Evolutionary conservation across 2,888 invertebrate species (phyloP), one percentile per base, ranked within the genome.

Genomic region (Eucera pruinosa): DNA sequence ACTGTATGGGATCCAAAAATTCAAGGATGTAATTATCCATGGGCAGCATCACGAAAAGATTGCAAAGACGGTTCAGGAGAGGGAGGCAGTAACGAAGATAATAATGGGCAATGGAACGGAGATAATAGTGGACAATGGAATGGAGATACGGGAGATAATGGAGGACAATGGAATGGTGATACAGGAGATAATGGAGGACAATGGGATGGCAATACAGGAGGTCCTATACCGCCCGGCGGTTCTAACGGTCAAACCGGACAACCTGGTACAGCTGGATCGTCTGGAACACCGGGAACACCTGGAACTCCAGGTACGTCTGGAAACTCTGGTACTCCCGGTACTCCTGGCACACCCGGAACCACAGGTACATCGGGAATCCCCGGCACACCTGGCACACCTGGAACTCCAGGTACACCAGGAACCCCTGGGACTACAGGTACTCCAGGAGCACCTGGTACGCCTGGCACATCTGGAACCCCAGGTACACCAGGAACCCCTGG

Each of bases 1-100:
- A 95, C 95, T 0, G 93, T 94, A 45, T 95, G 94, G 94, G 94
- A 94, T 89, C 93, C 94, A 80, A 91, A 93, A 43, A 93, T 93
- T 65, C 93, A 93, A 84, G 93, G 93, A 0, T 95, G 95, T 84
- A 94, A 94, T 88, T 93, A 94, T 83, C 92, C 93, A 70, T 92
- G 92, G 90, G 91, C 91, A 13, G 92, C 91, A 25, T 81, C 86
- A 7, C 85, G 90, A 52, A 55, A 80, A 45, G 67, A 85, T 33
- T 86, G 87, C 54, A 82, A 41, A 6, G 33, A 73, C 55, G 58
- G 13, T 6, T n/a, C n/a, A n/a, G 67, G 54, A 36, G 69, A 39
- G 5, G 18, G 50, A 20, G 66, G 62, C 39, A 43, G 45, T 43
- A 52, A 33, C 20, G 6, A 15, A 50, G 50, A 79, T 71, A 92